Evolutionary conservation across 2,113 vertebrate species (phyloP), one percentile per base, ranked within the genome.

Genomic region (Hystrix cristata): DNA sequence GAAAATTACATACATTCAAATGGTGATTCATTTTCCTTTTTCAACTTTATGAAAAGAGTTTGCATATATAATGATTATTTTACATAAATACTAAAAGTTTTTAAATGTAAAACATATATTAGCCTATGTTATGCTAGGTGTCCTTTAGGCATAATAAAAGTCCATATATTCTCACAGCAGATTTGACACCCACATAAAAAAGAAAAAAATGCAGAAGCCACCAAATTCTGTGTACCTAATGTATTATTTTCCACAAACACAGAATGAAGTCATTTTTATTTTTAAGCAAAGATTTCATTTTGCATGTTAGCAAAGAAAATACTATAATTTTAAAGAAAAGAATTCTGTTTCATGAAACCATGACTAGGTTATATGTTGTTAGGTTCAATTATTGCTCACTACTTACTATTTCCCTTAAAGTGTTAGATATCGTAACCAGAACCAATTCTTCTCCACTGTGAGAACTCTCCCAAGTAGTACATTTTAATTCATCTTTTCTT

Each of bases 231-330:
- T 84, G 43, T 92, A 94, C 62, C 38, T 92, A 60, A 65, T 87
- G 88, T 19, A 88, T 78, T 96, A 95, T 92, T 96, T 83, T 78
- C 51, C 71, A 59, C 46, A 90, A 92, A 51, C 2, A 91, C 51
- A 18, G 31, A 92, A 87, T 97, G 94, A 96, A 96, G 71, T 97
- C 87, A 97, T 95, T 93, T 94, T 93, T 97, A 96, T 92, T 95
- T 97, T 97, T 86, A 97, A 97, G 69, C 29, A 53, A 46, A 88
- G 81, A 76, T 16, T 80, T 92, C 53, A 97, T 95, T 95, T 90
- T 79, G 7, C 55, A 51, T 87, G 27, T 90, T 81, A 64, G 51
- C 67, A 83, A 60, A 60, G 19, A 43, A 34, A 96, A 94, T 15
- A 94, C 92, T 87, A 95, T 86, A 92, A 69, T 89, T 93, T 92